Percentiles rank a stretch among this genome's conserved stretches.
phyloP scores from a whole-genome alignment of 2,888 invertebrate species.

The Podotricha telesiphe region DNA sequence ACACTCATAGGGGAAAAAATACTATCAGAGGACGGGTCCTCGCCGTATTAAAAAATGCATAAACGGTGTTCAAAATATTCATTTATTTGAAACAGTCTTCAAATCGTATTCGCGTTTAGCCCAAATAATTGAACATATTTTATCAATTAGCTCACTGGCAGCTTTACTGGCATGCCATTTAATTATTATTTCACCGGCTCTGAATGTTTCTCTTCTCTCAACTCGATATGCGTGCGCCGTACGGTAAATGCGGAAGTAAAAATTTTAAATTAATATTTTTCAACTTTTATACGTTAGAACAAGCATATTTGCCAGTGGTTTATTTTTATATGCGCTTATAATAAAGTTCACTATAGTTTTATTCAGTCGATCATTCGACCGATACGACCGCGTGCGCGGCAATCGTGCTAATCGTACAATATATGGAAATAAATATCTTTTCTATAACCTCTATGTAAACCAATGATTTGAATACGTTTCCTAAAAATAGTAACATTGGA shows the following conservation, averaged over 20 bases:
- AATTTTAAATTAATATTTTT: conserved; percentile 17
- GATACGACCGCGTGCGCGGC: conserved; percentile 47
- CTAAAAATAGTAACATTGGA: background rate
- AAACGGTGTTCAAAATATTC: background rate
- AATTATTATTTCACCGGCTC: conserved; percentile 27
- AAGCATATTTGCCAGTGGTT: conserved; percentile 15
- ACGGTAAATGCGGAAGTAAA: background rate
- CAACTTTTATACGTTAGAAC: conserved; percentile 12
- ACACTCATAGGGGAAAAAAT: background rate
- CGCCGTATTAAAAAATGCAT: background rate
- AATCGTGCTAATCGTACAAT: background rate
- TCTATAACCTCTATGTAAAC: background rate
- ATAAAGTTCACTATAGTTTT: conserved; percentile 44
- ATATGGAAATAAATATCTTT: conserved; percentile 1
- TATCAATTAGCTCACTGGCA: background rate
- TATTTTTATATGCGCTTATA: conserved; percentile 5
- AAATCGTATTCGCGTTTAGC: background rate
- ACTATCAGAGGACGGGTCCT: background rate
- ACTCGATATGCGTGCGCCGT: background rate
- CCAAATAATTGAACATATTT: background rate
- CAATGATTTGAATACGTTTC: background rate
- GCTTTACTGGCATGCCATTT: conserved; percentile 36
- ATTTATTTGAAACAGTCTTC: background rate
- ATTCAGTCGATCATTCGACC: conserved; percentile 50
- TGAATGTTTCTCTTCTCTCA: background rate